phyloP scores from a whole-genome alignment of 2,797 vertebrate genomes.

The Pseudochirops corinnae region DNA sequence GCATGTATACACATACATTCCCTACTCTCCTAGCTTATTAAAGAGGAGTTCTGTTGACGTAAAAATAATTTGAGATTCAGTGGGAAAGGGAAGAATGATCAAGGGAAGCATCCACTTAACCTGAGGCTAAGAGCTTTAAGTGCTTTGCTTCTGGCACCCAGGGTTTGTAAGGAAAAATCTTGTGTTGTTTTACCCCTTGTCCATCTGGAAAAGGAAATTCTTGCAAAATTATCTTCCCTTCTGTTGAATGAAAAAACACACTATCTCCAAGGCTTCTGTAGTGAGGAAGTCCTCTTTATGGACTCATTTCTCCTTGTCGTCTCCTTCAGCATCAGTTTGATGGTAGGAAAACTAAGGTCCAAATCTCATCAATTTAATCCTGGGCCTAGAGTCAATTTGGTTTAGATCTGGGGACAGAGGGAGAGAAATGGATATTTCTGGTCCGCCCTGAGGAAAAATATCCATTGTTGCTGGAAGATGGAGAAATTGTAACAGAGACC shows the following conservation, averaged over 20 bases:
- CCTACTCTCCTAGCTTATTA: not conserved
- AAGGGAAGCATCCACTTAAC: not conserved
- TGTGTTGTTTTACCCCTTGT: not conserved
- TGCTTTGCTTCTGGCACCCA: slow-evolving; percentile 12
- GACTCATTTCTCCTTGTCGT: slow-evolving; percentile 20
- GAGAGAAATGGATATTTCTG: not conserved
- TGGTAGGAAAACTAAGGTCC: not conserved
- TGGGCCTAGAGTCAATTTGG: not conserved
- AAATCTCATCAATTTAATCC: slow-evolving; percentile 19
- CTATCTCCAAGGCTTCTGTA: not conserved
- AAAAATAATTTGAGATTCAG: not conserved
- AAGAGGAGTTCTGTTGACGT: not conserved
- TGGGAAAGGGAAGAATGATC: not conserved
- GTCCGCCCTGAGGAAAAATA: not conserved
- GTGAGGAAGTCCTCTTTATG: not conserved
- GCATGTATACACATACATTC: not conserved
- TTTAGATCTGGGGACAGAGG: slow-evolving; percentile 7
- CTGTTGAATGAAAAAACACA: not conserved
- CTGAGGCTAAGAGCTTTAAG: not conserved
- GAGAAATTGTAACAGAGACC: not conserved
- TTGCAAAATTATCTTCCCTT: slow-evolving; percentile 27
- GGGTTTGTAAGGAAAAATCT: slow-evolving; percentile 18
- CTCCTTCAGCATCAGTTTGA: slow-evolving; percentile 16
- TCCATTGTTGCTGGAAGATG: not conserved
- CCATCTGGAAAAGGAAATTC: slow-evolving; percentile 10